phyloP scores from a whole-genome alignment of 2,888 invertebrate genomes.

The Eupithecia abbreviata region DNA sequence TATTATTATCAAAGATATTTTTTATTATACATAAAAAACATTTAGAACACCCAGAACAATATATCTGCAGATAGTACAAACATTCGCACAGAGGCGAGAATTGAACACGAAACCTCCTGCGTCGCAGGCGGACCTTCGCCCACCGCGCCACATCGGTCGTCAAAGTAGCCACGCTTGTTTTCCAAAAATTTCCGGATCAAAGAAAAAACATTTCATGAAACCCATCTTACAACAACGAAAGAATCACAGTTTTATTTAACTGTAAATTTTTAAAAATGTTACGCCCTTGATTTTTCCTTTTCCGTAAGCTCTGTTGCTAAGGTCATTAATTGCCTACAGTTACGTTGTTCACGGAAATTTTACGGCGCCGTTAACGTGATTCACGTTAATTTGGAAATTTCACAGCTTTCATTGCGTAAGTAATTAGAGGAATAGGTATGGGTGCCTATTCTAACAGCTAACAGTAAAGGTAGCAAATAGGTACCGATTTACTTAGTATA shows the following conservation, averaged over 20 bases:
- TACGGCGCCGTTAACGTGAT: conserved; percentile 51
- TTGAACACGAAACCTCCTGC: too few relatives aligned
- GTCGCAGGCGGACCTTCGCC: too few relatives aligned
- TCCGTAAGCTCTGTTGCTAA: neutral
- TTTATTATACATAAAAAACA: too few relatives aligned
- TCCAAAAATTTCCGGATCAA: neutral
- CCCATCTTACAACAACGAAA: neutral
- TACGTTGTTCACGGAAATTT: conserved; percentile 39
- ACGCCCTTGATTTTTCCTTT: neutral
- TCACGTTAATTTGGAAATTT: conserved; percentile 31
- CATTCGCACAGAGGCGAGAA: too few relatives aligned
- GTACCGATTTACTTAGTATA: neutral
- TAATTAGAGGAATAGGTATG: neutral
- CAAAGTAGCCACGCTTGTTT: neutral
- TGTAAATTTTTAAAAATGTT: neutral
- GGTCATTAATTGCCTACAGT: neutral
- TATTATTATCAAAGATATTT: too few relatives aligned
- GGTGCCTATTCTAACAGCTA: neutral
- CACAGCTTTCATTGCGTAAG: conserved; percentile 15
- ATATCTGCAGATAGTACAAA: too few relatives aligned
- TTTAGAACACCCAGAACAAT: too few relatives aligned
- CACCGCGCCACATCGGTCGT: too few relatives aligned
- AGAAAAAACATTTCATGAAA: neutral
- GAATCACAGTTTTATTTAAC: neutral
- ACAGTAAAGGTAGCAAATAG: neutral